phyloP scores from a whole-genome alignment of 2,888 invertebrate species.

The Alloplasta piceator region DNA sequence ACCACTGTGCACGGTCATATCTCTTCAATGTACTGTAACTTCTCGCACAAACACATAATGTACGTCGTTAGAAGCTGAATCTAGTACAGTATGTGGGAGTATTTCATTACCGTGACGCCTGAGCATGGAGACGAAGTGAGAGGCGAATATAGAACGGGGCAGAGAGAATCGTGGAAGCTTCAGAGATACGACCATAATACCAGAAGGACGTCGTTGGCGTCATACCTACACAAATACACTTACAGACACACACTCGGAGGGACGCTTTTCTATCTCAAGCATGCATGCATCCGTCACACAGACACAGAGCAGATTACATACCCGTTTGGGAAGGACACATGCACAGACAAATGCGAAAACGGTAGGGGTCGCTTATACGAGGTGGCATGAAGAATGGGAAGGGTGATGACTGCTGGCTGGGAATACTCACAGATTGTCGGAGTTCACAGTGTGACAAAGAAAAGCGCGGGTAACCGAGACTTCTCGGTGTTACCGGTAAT shows the following conservation, averaged over 20 bases:
- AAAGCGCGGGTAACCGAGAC: too few relatives aligned
- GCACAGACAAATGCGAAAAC: too few relatives aligned
- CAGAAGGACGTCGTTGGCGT: conserved; percentile 52
- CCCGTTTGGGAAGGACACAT: too few relatives aligned
- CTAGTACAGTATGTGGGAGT: conserved; percentile 75
- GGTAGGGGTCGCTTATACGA: too few relatives aligned
- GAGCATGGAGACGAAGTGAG: conserved; percentile 59
- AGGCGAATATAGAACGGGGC: conserved; percentile 44
- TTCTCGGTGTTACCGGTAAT: too few relatives aligned
- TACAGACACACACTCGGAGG: conserved; percentile 33
- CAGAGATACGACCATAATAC: conserved; percentile 56
- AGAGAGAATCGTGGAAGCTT: conserved; percentile 48
- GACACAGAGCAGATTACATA: too few relatives aligned
- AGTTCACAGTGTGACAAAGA: too few relatives aligned
- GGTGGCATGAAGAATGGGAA: too few relatives aligned
- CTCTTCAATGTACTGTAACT: conserved; percentile 20
- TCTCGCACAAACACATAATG: conserved; percentile 41
- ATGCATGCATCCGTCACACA: too few relatives aligned
- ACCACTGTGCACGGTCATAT: conserved; percentile 29
- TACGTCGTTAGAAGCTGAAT: conserved; percentile 61
- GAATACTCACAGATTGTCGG: too few relatives aligned
- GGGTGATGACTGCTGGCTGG: too few relatives aligned
- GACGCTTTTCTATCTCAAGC: conserved; percentile 68
- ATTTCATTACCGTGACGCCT: conserved; percentile 78
- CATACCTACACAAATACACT: too few relatives aligned